These are phyloP conservation scores for Hyles vespertilio DNA, from an alignment of 1,140 invertebrate species.

Conservation along the genomic window DNA sequence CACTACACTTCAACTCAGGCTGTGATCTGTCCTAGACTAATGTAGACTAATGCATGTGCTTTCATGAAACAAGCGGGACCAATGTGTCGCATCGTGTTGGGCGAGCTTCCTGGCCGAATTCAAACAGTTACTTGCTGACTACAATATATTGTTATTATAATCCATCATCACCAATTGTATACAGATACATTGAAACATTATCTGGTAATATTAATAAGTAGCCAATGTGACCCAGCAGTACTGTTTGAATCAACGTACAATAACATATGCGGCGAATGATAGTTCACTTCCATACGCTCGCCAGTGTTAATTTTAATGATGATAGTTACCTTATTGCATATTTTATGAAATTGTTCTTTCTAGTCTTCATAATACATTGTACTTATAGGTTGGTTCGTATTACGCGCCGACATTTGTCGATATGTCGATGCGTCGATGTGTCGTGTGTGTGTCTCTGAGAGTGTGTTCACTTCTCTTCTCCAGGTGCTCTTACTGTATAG, in stretches of 20 bases:
- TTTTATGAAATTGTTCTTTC: slow-evolving; percentile 13
- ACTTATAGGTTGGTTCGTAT: slow-evolving; percentile 9
- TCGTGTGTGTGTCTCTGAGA: too few species aligned
- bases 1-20: slow-evolving; percentile 42
- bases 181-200: too few species aligned
- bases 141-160: slow-evolving; percentile 1
- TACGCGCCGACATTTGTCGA: too few species aligned
- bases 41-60: slow-evolving; percentile 46
- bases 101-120: background rate
- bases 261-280: too few species aligned
- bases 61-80: slow-evolving; percentile 57
- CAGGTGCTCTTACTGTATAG: background rate
- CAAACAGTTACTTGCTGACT: background rate
- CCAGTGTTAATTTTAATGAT: background rate
- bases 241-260: too few species aligned
- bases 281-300: too few species aligned
- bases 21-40: slow-evolving; percentile 67
- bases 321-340: slow-evolving; percentile 4
- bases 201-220: too few species aligned
- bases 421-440: too few species aligned
- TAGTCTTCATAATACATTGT: slow-evolving; percentile 18
- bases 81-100: slow-evolving; percentile 23
- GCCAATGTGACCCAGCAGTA: too few species aligned
- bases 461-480: too few species aligned
- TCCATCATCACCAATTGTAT: background rate